Evolutionary conservation across 23 tunicate genomes (phyloP).

Genomic region (Trididemnum nubilum): DNA sequence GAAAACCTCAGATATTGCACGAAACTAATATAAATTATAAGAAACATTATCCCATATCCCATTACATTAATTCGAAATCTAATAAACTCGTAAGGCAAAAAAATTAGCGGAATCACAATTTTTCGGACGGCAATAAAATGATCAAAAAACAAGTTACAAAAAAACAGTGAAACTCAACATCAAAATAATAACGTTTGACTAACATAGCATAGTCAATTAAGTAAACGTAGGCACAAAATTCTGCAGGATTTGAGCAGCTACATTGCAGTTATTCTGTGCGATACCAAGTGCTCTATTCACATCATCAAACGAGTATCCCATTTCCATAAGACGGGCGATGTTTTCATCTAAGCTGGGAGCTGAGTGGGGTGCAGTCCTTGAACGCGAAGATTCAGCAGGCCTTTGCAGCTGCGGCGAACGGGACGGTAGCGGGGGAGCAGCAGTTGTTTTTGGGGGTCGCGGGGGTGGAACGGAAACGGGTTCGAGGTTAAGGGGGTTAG

Average conservation of each 20-base stretch:
- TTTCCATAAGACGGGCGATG: constrained; percentile 90
- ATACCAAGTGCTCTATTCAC: constrained; percentile 78
- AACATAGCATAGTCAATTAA: background rate
- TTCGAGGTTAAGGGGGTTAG: constrained; percentile 4
- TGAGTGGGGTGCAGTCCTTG: background rate
- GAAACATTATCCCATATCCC: too few relatives aligned
- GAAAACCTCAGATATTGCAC: too few relatives aligned
- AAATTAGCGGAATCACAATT: too few relatives aligned
- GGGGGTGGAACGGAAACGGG: constrained; percentile 50
- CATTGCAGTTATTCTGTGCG: constrained; percentile 56
- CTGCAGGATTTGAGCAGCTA: constrained; percentile 79
- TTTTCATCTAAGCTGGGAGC: constrained; percentile 49
- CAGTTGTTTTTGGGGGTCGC: constrained; percentile 57
- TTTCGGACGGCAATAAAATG: too few relatives aligned
- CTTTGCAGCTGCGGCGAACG: background rate
- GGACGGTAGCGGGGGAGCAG: constrained; percentile 33
- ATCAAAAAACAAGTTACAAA: too few relatives aligned
- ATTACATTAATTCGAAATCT: too few relatives aligned
- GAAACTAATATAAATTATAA: too few relatives aligned
- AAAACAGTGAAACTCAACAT: too few relatives aligned
- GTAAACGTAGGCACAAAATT: constrained; percentile 63
- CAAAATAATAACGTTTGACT: too few relatives aligned
- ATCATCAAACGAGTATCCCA: constrained; percentile 89
- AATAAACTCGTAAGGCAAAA: too few relatives aligned
- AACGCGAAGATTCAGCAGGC: background rate